Evolutionary conservation across 37 sponge, comb jelly and placozoan genomes (phyloP), one percentile per base, ranked within the genome.

Genomic region (Halichondria panicea): DNA sequence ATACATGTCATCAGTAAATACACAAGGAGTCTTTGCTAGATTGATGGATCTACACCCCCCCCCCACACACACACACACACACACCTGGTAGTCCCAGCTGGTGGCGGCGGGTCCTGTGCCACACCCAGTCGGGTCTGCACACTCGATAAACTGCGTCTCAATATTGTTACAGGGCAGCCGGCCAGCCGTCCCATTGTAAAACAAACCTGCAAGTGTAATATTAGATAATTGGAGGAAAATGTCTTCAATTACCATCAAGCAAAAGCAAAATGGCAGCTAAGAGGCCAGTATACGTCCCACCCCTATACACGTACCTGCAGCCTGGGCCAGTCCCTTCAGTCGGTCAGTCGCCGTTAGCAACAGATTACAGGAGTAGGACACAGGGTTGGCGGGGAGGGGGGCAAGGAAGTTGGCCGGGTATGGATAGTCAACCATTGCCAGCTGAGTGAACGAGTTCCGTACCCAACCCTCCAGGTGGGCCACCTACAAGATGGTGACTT

Each of bases 371-470:
- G 92, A 61, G 13, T 69, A 77, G n/a, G 82, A 84, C 55, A 97
- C 92, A 32, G 97, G 97, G 69, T 76, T 89, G 50, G 97, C 97
- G 3, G 99, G 99, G 12, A 98, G 91, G 25, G 86, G 72, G n/a
- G 85, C 96, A 28, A 98, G 84, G 78, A 98, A 98, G 55, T 66
- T 68, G n/a, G 96, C 93, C 0, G 95, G 88, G 58, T 94, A 92
- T 38, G 99, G 99, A 61, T 98, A 98, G 82, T 98, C 89, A 43
- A 87, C 88, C 99, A 98, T 98, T 9, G 96, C 95, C 84, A 98
- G 62, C 9, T 66, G 68, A 3, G 85, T 83, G 76, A 96, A 87
- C 13, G 81, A 68, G 70, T 89, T 90, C n/a, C 86, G 54, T 22
- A 89, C 88, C 97, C 97, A 96, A n/a, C 86, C 94, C 8, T 76